Evolutionary conservation across 2,113 vertebrate genomes (phyloP), one percentile per base, ranked within the genome.

Genomic region (Alces alces): DNA sequence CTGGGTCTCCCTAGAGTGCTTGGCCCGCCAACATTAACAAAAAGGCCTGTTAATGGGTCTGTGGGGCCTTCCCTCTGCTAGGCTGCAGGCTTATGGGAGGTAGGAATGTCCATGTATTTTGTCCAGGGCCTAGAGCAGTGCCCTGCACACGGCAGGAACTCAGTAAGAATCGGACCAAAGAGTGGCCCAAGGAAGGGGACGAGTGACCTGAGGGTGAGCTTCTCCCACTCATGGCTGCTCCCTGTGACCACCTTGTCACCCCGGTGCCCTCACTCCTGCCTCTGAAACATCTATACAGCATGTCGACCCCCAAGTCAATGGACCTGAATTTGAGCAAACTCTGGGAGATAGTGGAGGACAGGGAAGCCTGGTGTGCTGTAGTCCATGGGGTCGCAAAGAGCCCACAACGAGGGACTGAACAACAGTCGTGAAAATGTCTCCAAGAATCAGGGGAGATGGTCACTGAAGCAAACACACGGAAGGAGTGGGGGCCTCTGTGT

Each of bases 181-280:
- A 11, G 7, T 12, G 57, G 61, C 66, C 13, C 9, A 4, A 45
- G 16, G 1, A 89, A 28, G 28, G 39, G 83, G 28, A 50, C 0
- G 0, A 12, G 21, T 1, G 25, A 7, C 33, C 25, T 6, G 45
- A 6, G 60, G 6, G 73, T 7, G 9, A 33, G n/a, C 23, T 60
- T 36, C 33, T 43, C 47, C 1, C 9, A 8, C 3, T 25, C 2
- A 6, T 7, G 70, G 27, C 1, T 23, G 3, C 17, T 9, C 19
- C 21, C 86, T n/a, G n/a, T 61, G 43, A 10, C 45, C 3, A 5
- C n/a, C n/a, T 13, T 14, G 1, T 12, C 13, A 1, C 28, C 36
- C 33, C 11, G 0, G 13, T 1, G 2, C 0, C 6, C 39, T n/a
- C 3, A 21, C 9, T 16, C 64, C 57, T 10, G 9, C 25, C 50